phyloP scores from a whole-genome alignment of 2,113 vertebrate species.

The Acanthochromis polyacanthus region DNA sequence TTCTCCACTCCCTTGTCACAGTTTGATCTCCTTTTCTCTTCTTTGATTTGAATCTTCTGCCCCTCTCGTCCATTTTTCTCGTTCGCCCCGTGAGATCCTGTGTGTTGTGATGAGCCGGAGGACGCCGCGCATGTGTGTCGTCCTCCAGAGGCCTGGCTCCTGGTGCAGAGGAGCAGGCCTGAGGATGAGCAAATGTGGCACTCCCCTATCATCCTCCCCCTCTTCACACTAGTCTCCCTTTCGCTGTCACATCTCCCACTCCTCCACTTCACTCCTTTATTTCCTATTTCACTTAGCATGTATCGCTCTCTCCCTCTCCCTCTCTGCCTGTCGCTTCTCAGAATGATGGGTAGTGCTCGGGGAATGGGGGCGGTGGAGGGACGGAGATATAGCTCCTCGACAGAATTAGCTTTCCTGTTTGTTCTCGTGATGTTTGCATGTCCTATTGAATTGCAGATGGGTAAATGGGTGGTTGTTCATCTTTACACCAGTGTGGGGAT shows the following conservation, averaged over 20 bases:
- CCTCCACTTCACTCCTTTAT: constrained; percentile 56
- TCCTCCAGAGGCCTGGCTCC: constrained; percentile 59
- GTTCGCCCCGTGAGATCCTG: constrained; percentile 28
- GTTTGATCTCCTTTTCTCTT: constrained; percentile 51
- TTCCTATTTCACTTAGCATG: constrained; percentile 73
- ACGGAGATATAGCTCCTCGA: constrained; percentile 42
- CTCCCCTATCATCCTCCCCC: constrained; percentile 36
- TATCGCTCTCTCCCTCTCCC: constrained; percentile 50
- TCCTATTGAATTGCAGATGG: constrained; percentile 38
- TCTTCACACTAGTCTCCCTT: constrained; percentile 53
- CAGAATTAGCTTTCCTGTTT: constrained; percentile 48
- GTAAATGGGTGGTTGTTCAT: constrained; percentile 50
- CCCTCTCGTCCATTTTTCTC: constrained; percentile 18
- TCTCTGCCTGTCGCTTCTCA: constrained; percentile 58
- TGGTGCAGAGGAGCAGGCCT: constrained; percentile 48
- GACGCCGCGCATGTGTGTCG: constrained; percentile 34
- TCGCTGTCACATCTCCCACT: constrained; percentile 50
- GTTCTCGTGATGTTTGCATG: constrained; percentile 33
- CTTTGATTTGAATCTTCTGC: constrained; percentile 34
- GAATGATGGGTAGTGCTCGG: constrained; percentile 51
- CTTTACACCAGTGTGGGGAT: constrained; percentile 27
- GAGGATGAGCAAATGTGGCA: constrained; percentile 75
- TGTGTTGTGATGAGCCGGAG: constrained; percentile 38
- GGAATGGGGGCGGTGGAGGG: constrained; percentile 43
- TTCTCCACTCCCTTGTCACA: constrained; percentile 38